Percentiles rank a stretch among this genome's conserved stretches.
Evolutionary conservation across 1,140 invertebrate genomes (phyloP).

Genomic region (Bombus sylvicola): DNA sequence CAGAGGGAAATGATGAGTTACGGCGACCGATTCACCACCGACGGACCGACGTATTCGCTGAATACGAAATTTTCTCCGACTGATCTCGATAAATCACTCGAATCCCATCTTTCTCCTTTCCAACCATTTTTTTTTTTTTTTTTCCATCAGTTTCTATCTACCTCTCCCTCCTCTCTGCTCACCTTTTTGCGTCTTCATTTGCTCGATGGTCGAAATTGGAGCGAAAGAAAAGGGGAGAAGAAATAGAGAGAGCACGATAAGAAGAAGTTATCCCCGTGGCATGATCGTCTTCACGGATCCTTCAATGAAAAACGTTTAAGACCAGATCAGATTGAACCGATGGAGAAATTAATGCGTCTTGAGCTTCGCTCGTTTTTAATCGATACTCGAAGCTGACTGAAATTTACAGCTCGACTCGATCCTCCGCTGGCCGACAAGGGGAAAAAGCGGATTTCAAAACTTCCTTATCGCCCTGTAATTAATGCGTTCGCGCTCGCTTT

Average conservation of each 20-base stretch:
- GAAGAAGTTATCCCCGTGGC: constrained; percentile 11
- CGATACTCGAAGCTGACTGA: constrained; percentile 14
- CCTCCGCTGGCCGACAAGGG: not conserved
- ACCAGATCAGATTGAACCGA: constrained; percentile 38
- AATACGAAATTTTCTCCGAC: constrained; percentile 50
- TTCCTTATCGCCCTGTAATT: constrained; percentile 18
- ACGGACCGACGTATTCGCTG: constrained; percentile 54
- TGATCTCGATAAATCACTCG: constrained; percentile 63
- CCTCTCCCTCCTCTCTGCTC: not conserved
- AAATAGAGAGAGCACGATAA: constrained; percentile 12
- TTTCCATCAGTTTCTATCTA: not conserved
- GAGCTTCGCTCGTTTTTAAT: not conserved
- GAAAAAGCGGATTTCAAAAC: not conserved
- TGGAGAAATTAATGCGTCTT: constrained; percentile 44
- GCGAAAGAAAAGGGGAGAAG: not conserved
- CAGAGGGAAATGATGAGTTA: constrained; percentile 58
- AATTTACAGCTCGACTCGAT: constrained; percentile 25
- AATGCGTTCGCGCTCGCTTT: constrained; percentile 5
- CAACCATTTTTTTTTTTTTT: not conserved
- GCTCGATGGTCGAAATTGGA: constrained; percentile 9
- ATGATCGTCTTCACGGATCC: constrained; percentile 35
- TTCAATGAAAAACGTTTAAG: constrained; percentile 43
- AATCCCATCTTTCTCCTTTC: constrained; percentile 11
- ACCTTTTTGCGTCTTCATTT: constrained; percentile 42
- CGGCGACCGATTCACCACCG: constrained; percentile 39